Conservation (phyloP, 2,888 invertebrate genomes). For the Polietes domitor region DNA sequence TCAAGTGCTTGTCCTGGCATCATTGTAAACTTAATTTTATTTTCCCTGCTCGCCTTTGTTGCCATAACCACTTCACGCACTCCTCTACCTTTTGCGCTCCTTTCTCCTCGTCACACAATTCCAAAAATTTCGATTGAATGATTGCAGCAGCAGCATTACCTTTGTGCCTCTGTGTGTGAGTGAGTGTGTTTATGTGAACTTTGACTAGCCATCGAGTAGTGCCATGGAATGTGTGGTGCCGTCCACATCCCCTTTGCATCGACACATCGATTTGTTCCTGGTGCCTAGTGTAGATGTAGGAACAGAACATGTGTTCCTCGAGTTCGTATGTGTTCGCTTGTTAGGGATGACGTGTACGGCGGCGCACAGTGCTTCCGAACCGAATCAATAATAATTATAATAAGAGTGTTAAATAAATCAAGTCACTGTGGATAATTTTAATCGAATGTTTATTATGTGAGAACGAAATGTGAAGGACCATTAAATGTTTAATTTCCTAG, state of each 20-base stretch:
- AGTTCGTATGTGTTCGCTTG: constrained; percentile 27
- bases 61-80: constrained; percentile 60
- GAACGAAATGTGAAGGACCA: too few species aligned
- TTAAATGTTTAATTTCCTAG: too few species aligned
- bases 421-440: too few species aligned
- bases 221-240: constrained; percentile 52
- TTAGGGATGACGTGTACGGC: constrained; percentile 71
- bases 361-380: neutral
- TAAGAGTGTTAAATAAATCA: too few species aligned
- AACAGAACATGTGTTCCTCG: constrained; percentile 58
- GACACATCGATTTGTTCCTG: constrained; percentile 7
- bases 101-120: neutral
- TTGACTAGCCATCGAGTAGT: constrained; percentile 37
- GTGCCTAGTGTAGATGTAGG: too few species aligned
- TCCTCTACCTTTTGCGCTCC: constrained; percentile 68
- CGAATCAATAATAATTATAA: too few species aligned
- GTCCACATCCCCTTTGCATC: constrained; percentile 7
- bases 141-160: neutral
- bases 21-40: constrained; percentile 71
- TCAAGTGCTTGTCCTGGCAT: constrained; percentile 68
- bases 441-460: too few species aligned
- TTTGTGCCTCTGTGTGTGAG: neutral
- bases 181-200: constrained; percentile 66
- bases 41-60: constrained; percentile 68
- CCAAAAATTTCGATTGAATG: constrained; percentile 28